Percentiles rank a stretch among this genome's conserved stretches.
phyloP scores from a whole-genome alignment of 2,888 invertebrate species.

The Drymonia ruficornis region DNA sequence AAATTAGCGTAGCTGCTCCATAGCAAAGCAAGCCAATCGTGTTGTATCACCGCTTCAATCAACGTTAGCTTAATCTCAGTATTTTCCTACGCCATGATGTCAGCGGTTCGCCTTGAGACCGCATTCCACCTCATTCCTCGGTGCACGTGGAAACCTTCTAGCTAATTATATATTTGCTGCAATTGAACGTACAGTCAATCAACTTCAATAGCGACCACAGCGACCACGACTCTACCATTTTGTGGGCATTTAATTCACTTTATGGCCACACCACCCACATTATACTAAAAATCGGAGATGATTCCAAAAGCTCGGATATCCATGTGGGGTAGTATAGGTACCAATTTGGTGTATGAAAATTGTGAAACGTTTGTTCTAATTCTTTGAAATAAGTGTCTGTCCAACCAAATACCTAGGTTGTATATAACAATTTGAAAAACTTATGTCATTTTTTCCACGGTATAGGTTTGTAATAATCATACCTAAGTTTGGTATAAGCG shows the following conservation, averaged over 20 bases:
- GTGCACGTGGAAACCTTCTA: constrained; percentile 62
- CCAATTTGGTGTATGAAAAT: neutral
- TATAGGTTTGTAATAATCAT: too few species aligned
- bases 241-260: neutral
- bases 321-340: too few species aligned
- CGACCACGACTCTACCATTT: constrained; percentile 22
- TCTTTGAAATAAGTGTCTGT: too few species aligned
- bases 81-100: constrained; percentile 62
- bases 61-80: constrained; percentile 32
- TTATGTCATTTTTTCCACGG: too few species aligned
- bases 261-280: neutral
- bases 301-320: neutral
- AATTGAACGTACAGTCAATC: constrained; percentile 58
- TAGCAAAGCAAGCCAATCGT: neutral
- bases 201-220: constrained; percentile 45
- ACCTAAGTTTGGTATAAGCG: too few species aligned
- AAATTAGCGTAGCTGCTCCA: neutral
- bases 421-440: too few species aligned
- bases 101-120: constrained; percentile 67
- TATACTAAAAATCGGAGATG: neutral
- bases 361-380: too few species aligned
- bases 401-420: too few species aligned
- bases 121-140: constrained; percentile 59
- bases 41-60: constrained; percentile 7
- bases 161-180: constrained; percentile 54